Evolutionary conservation across 23 tunicate species (phyloP), one percentile per base, ranked within the genome.

Genomic region (Aplidium turbinatum): DNA sequence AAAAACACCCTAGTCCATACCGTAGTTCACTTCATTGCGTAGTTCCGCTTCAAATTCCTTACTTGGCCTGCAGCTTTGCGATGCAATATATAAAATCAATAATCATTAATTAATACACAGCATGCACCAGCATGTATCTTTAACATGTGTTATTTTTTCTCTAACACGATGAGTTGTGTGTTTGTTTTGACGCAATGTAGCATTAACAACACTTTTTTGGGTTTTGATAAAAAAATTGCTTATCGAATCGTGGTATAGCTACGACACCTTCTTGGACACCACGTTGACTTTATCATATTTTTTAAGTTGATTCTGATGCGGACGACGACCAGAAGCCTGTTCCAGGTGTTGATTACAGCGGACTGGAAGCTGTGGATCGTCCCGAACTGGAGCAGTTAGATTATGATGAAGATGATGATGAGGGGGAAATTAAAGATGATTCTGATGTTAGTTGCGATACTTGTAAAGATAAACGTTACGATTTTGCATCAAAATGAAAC

Each of bases 331-430:
- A 36, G 20, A 24, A 26, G 2, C 19, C n/a, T 46, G 18, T 24
- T 27, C 38, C 38, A 7, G 20, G 38, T 2, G 36, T 70, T 3
- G 76, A 70, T 47, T 70, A 47, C 38, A 22, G 58, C 22, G 76
- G 85, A 38, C 42, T 80, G 18, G 47, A 58, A 46, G 82, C 47
- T 62, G 82, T 52, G 23, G 85, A 57, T 7, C 64, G 85, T 1
- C 85, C 85, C 13, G 85, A 80, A 57, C 24, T 80, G 7, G 85
- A 80, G 22, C 85, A 80, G 57, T 76, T 87, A 18, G 94, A 87
- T 45, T 87, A 87, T 57, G 94, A 79, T 74, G 94, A 87, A 67
- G 94, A 87, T 64, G 94, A 63, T 40, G 92, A 85, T 48, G 83
- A 77, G n/a, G 90, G 90, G 31, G 90, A 84, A 38, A 57, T 87